Conservation (phyloP, 2,113 vertebrate genomes). For the Mixornis gularis region DNA sequence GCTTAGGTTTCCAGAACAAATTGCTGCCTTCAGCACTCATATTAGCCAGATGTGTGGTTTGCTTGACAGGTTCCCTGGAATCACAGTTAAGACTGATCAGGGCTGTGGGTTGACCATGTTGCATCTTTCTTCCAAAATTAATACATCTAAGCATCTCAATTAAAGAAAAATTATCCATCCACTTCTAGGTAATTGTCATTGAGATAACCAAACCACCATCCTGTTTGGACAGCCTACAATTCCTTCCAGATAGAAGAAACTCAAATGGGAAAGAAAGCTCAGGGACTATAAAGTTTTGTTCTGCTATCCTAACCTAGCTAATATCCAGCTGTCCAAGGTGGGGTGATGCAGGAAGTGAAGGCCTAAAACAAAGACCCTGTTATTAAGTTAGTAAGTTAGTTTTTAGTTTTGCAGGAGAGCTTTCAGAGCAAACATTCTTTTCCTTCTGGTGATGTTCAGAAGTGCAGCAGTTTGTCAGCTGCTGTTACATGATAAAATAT, state of each 20-base stretch:
- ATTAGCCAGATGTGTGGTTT: not conserved
- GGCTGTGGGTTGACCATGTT: not conserved
- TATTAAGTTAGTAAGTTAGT: not conserved
- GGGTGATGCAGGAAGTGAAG: not conserved
- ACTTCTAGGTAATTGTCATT: not conserved
- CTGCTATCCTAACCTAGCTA: not conserved
- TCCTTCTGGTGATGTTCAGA: not conserved
- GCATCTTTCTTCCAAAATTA: not conserved
- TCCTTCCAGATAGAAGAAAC: not conserved
- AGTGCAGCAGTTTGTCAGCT: not conserved
- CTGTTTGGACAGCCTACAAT: not conserved
- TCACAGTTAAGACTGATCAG: not conserved
- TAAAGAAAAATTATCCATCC: not conserved
- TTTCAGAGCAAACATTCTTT: not conserved
- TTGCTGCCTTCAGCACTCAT: not conserved
- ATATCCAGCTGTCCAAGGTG: not conserved
- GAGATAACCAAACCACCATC: not conserved
- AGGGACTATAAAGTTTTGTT: not conserved
- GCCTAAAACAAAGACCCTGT: not conserved
- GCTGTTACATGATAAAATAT: not conserved
- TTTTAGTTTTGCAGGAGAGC: not conserved
- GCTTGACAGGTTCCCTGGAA: not conserved
- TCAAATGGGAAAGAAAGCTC: not conserved
- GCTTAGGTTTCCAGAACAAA: not conserved
- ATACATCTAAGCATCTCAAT: not conserved